These are phyloP conservation scores for Steatocranus sp. DNA, from an alignment of 2,797 vertebrate species.

Conservation along the genomic window DNA sequence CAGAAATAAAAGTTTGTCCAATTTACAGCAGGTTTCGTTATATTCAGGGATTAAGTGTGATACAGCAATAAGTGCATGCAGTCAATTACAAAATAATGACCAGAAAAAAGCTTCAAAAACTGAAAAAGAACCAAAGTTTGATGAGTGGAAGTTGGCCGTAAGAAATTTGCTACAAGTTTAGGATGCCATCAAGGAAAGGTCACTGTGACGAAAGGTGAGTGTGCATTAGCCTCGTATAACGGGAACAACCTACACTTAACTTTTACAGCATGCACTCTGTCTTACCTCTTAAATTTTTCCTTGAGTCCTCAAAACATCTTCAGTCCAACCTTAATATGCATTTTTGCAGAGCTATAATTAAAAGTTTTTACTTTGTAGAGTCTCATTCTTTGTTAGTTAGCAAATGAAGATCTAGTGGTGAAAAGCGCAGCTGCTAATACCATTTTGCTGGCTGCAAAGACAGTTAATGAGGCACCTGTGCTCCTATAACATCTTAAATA, in stretches of 20 bases:
- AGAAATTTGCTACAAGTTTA: background rate
- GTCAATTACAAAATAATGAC: background rate
- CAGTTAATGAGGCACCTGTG: background rate
- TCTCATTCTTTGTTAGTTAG: background rate
- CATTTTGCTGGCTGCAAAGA: background rate
- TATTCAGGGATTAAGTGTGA: background rate
- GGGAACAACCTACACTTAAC: background rate
- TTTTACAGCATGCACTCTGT: background rate
- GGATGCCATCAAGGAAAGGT: conserved; percentile 14
- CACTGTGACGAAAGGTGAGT: conserved; percentile 9
- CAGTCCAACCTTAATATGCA: background rate
- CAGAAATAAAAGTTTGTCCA: background rate
- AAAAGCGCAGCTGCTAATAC: background rate
- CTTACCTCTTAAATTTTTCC: background rate
- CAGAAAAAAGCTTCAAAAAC: background rate
- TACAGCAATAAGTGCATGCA: background rate
- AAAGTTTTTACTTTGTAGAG: background rate
- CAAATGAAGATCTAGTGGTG: background rate
- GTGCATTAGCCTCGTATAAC: background rate
- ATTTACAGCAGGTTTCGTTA: background rate
- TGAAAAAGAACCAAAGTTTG: background rate
- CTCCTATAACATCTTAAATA: background rate
- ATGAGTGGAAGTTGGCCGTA: background rate
- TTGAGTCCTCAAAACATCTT: background rate
- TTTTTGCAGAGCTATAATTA: background rate